These are phyloP conservation scores for Lampris megalopsis DNA, from an alignment of 2,113 vertebrate species.

Conservation along the genomic window DNA sequence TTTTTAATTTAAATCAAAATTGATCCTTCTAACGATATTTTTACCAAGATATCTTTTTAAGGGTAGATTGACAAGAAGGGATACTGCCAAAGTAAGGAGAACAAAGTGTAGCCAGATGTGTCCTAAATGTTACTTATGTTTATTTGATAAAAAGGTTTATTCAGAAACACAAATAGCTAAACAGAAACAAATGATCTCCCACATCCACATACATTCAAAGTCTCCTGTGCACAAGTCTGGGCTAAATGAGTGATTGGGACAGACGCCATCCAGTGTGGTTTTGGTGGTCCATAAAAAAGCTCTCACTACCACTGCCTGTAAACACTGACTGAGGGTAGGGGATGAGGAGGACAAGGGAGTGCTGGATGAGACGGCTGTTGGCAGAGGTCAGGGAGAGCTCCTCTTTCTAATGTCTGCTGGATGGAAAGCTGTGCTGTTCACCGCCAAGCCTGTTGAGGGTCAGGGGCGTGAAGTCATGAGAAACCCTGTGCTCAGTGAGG, in stretches of 20 bases:
- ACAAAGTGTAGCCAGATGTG: slow-evolving; percentile 12
- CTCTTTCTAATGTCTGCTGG: slow-evolving; percentile 29
- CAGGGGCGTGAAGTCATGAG: slow-evolving; percentile 31
- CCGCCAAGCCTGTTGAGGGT: slow-evolving; percentile 46
- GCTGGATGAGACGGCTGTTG: neutral
- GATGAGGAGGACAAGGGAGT: neutral
- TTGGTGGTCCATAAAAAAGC: slow-evolving; percentile 77
- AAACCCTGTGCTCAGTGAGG: slow-evolving; percentile 46
- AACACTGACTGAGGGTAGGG: slow-evolving; percentile 54
- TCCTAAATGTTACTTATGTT: slow-evolving; percentile 73
- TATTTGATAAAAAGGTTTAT: slow-evolving; percentile 84
- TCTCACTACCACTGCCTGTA: slow-evolving; percentile 76
- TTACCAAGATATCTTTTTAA: too few species aligned
- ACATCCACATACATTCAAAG: slow-evolving; percentile 32
- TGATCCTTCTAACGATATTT: too few species aligned
- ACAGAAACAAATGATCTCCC: slow-evolving; percentile 53
- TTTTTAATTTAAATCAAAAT: too few species aligned
- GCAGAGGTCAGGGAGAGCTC: slow-evolving; percentile 6
- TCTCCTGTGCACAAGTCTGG: slow-evolving; percentile 43
- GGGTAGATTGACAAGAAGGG: too few species aligned
- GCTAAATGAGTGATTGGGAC: slow-evolving; percentile 48
- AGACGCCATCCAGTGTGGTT: slow-evolving; percentile 52
- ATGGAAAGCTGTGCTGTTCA: slow-evolving; percentile 32
- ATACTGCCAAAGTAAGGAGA: too few species aligned
- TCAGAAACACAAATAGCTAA: slow-evolving; percentile 57